Base-by-base conservation (phyloP, 2,797 vertebrate species). In the Borostomias antarcticus region DNA sequence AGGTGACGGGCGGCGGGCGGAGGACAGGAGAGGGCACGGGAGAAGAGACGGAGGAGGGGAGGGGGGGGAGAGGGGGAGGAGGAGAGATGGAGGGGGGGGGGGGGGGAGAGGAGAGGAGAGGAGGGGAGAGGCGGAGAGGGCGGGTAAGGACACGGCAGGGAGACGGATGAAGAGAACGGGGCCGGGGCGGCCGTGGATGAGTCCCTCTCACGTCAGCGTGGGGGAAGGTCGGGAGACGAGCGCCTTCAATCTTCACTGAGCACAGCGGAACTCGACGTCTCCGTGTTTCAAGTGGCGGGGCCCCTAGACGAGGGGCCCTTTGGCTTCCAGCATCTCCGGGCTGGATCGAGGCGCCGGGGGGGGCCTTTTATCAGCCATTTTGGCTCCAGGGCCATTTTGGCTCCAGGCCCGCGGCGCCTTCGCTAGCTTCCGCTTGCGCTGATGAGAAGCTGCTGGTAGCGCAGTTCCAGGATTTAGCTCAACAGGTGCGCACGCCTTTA, bases 331-430 rank as follows among this genome's bases (percentile, higher is more conserved):
- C 58, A 25, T 23, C 35, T 25, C 13, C 23, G 13, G 3, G 37
- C 17, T 28, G 58, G 58, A 60, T 62, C 13, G 51, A n/a, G 47
- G 10, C 5, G 25, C 47, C n/a, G n/a, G n/a, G n/a, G n/a, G 58
- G 67, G 21, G 28, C 29, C 74, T 85, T 85, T 82, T 79, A 88
- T 86, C 79, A 72, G 62, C 60, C 70, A 56, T 9, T 45, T 73
- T 74, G 66, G 67, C 65, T 60, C 57, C 66, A 70, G 80, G 76
- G 75, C 53, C 19, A 71, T 26, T 51, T 74, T 78, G 73, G 76
- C 80, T 68, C 40, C 54, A 70, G 81, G 79, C 76, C 56, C n/a
- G 72, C 26, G 53, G 75, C 78, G 74, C 75, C 79, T 69, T 33
- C 57, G 57, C 68, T 74, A 48, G 66, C 66, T 77, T 71, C 69